These are phyloP conservation scores for Synanthedon andrenaeformis DNA, from an alignment of 2,888 invertebrate genomes.

Conservation along the genomic window DNA sequence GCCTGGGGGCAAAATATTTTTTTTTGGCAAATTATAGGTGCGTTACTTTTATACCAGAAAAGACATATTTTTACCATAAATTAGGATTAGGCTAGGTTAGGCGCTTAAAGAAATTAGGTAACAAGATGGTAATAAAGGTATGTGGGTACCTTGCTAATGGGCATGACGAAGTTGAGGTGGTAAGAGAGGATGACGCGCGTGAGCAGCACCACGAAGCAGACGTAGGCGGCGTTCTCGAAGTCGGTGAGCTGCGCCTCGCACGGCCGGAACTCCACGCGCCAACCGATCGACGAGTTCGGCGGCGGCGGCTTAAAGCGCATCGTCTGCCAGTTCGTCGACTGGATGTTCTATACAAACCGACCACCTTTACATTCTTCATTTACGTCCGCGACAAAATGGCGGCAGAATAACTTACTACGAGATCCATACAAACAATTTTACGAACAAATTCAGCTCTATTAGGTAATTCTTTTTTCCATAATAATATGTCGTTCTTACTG, in stretches of 20 bases:
- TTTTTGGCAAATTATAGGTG: too few relatives aligned
- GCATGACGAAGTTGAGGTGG: constrained; percentile 94
- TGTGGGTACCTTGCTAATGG: constrained; percentile 87
- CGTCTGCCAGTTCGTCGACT: constrained; percentile 99
- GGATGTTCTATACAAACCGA: constrained; percentile 82
- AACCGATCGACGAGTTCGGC: constrained; percentile 95
- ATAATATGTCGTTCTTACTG: too few relatives aligned
- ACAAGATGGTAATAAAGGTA: too few relatives aligned
- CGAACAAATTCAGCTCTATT: too few relatives aligned
- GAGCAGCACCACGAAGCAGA: constrained; percentile 96
- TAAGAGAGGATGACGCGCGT: constrained; percentile 97
- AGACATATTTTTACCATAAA: too few relatives aligned
- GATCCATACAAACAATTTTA: too few relatives aligned
- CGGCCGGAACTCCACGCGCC: constrained; percentile 99
- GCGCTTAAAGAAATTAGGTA: too few relatives aligned
- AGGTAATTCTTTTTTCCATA: too few relatives aligned
- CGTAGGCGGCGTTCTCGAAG: constrained; percentile 99
- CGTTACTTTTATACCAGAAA: too few relatives aligned
- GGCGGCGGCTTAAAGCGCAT: constrained; percentile 99
- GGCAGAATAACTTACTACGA: too few relatives aligned
- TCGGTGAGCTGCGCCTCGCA: constrained; percentile 98
- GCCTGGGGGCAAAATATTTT: too few relatives aligned
- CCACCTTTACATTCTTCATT: background rate
- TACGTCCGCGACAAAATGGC: background rate
- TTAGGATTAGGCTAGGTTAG: too few relatives aligned